Percentiles rank a stretch among this genome's conserved stretches.
These are phyloP conservation scores for Falco biarmicus DNA, from an alignment of 2,797 vertebrate genomes.

Conservation along the genomic window DNA sequence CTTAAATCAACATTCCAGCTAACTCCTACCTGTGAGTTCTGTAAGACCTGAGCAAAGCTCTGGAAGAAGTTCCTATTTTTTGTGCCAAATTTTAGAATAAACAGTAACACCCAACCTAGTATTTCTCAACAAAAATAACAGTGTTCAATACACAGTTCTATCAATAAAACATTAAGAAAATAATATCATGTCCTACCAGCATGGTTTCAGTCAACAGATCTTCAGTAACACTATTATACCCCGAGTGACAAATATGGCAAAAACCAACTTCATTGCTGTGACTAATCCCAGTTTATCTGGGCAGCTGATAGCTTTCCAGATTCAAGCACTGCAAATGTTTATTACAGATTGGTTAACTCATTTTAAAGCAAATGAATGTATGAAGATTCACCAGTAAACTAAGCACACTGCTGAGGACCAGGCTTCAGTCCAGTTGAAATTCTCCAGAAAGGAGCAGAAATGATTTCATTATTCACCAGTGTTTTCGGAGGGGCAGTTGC, in stretches of 20 bases:
- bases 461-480: neutral
- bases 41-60: neutral
- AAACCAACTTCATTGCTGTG: neutral
- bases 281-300: neutral
- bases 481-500: neutral
- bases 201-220: neutral
- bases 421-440: neutral
- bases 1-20: neutral
- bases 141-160: neutral
- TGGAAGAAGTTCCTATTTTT: neutral
- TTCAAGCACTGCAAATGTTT: neutral
- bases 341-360: neutral
- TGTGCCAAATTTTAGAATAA: neutral
- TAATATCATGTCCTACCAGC: neutral
- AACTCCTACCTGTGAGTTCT: neutral
- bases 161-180: neutral
- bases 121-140: neutral
- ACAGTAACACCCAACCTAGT: neutral
- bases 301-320: neutral
- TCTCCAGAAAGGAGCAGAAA: neutral
- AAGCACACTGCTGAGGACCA: neutral
- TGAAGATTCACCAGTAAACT: neutral
- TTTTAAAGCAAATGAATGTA: neutral
- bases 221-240: neutral
- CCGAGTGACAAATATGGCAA: neutral